Base-by-base conservation (phyloP, 2,113 vertebrate genomes). In the Aptenodytes forsteri region DNA sequence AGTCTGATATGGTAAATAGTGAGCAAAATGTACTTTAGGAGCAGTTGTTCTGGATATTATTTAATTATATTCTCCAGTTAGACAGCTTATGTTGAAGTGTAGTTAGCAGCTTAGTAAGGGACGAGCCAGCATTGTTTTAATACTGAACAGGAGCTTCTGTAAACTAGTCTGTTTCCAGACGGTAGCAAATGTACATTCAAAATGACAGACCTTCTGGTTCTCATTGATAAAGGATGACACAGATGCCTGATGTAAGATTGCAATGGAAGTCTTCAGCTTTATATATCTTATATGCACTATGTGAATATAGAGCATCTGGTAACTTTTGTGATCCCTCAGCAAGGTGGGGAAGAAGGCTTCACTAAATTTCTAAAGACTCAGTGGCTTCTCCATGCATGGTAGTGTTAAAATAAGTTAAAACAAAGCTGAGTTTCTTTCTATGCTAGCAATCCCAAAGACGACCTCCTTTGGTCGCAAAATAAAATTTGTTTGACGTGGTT, bases 101-200 rank as follows among this genome's bases (percentile, higher is more conserved):
- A 91, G 91, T 90, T 93, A 90, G 78, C 95, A 95, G 84, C 54
- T 95, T 90, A 85, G 81, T 72, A 46, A 87, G 42, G 30, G 66
- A 79, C 91, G 87, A 94, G 66, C 62, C 89, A 90, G 61, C 3
- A 0, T 62, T 93, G 77, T 30, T 82, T 87, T 61, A 72, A 40
- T 59, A n/a, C 52, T 64, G 83, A 89, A 29, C 8, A 40, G 62
- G 62, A 90, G 84, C 90, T 93, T 77, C 81, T 87, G 61, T 64
- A 47, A 64, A 71, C 2, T 18, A 16, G 32, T 25, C 42, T 61
- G 32, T 76, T 91, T 85, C 78, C 61, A 93, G 61, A 47, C 14
- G 4, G 87, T 61, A 56, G 65, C 73, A 65, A 81, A 85, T 40
- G 36, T 47, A 61, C 22, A 3, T 71, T 79, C 16, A 21, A 38